Base-by-base conservation (phyloP, 2,888 invertebrate species). In the Calameuta pallipes region DNA sequence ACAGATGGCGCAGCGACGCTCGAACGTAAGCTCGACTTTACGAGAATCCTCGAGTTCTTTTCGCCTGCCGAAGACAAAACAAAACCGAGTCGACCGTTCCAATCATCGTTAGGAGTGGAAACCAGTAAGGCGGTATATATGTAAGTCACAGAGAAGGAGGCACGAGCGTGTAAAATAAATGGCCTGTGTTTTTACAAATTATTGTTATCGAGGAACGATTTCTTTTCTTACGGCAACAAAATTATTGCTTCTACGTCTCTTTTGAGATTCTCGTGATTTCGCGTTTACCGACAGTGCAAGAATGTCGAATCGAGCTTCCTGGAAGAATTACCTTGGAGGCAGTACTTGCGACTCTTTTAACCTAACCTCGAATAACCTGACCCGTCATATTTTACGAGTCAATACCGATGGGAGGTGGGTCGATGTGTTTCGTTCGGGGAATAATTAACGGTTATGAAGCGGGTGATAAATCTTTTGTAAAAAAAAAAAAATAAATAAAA, bases 141-240 rank as follows among this genome's bases (percentile, higher is more conserved):
- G 23, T 6, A 56, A 56, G 6, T 56, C 2, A 56, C 41, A 56
- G 6, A 13, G 15, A 15, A 15, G 15, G 23, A 4, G 41, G 23
- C 41, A 56, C 41, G 41, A 23, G 41, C 41, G 41, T 56, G 41
- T 23, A 23, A 56, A 23, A 56, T 15, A 9, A 41, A 56, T 56
- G 23, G 23, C 41, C 0, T 6, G 41, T 30, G 31, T n/a, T 74
- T 74, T 74, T 15, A 30, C 74, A 35, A 35, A 74, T 74, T 34
- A 35, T 74, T 74, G 74, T 74, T 36, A 74, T 74, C 35, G 23
- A 34, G 12, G 36, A 36, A 35, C 74, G 15, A n/a, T 74, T 74
- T 35, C 71, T 13, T 34, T 23, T 1, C 41, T 23, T 23, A 6
- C 41, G 4, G 9, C 41, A 56, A 56, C 41, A 6, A 56, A 56